Evolutionary conservation across 2,113 vertebrate genomes (phyloP).

Genomic region (Pangasianodon gigas): DNA sequence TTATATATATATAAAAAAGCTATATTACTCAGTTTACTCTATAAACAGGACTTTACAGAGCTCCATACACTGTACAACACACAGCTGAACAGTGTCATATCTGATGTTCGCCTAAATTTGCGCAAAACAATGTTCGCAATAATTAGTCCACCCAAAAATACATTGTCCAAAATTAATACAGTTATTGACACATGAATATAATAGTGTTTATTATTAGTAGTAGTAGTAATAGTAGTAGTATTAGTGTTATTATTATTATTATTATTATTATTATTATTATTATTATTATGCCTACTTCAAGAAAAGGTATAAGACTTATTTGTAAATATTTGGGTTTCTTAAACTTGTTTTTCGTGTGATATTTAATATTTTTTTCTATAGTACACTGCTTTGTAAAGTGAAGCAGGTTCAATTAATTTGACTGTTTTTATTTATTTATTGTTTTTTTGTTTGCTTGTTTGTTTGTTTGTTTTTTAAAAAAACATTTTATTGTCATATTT

Average conservation of each 20-base stretch:
- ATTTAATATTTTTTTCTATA: not conserved
- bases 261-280: not conserved
- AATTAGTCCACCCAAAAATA: not conserved
- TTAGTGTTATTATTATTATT: not conserved
- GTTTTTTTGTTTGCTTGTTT: no score
- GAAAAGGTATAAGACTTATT: not conserved
- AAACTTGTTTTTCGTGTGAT: not conserved
- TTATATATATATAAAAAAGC: not conserved
- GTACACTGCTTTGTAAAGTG: not conserved
- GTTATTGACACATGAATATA: not conserved
- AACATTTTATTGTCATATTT: not conserved
- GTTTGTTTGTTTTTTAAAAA: not conserved
- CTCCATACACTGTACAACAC: not conserved
- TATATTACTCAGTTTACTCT: not conserved
- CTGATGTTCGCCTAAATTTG: not conserved
- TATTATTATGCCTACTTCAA: not conserved
- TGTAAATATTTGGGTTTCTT: not conserved
- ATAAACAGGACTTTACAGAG: not conserved
- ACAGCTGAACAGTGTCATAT: not conserved
- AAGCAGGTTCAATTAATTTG: not conserved
- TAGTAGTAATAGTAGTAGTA: not conserved
- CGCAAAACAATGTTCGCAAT: not conserved
- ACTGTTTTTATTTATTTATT: not conserved
- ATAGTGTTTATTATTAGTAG: not conserved
- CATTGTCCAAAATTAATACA: not conserved